Percentiles rank a stretch among this genome's conserved stretches.
phyloP scores from a whole-genome alignment of 2,113 vertebrate genomes.

The Megaptera novaeangliae region DNA sequence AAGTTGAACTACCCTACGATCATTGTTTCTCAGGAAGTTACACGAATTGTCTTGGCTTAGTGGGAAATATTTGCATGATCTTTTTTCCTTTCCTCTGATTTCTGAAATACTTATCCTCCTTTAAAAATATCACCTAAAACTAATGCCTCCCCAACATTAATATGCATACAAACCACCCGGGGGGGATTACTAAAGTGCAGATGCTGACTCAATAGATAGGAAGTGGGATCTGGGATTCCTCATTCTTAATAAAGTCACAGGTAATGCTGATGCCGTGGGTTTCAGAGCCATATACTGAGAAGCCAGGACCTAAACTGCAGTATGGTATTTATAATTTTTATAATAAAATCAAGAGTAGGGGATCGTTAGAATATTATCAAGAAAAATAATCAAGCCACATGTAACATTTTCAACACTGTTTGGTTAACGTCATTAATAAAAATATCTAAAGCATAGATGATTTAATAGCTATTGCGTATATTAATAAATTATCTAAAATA shows the following conservation, averaged over 20 bases:
- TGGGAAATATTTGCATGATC: neutral
- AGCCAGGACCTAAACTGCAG: neutral
- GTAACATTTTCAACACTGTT: neutral
- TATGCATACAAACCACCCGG: neutral
- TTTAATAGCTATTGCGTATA: neutral
- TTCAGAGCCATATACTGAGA: neutral
- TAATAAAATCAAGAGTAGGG: neutral
- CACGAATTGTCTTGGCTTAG: neutral
- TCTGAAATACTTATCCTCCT: neutral
- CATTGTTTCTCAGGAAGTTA: neutral
- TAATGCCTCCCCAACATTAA: neutral
- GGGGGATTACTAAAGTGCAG: neutral
- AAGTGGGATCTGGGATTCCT: neutral
- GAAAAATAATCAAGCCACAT: neutral
- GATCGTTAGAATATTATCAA: neutral
- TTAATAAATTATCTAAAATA: neutral
- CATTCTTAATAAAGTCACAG: neutral
- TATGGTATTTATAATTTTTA: neutral
- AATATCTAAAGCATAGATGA: neutral
- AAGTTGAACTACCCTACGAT: neutral
- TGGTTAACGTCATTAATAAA: neutral
- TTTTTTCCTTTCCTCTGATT: neutral
- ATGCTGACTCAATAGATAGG: neutral
- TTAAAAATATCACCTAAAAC: constrained; percentile 1
- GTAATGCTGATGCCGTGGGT: neutral